A percentile compares a stretch with the other conserved stretches of the same genome.
Evolutionary conservation across 2,113 vertebrate genomes (phyloP).

Genomic region (Eonycteris spelaea): DNA sequence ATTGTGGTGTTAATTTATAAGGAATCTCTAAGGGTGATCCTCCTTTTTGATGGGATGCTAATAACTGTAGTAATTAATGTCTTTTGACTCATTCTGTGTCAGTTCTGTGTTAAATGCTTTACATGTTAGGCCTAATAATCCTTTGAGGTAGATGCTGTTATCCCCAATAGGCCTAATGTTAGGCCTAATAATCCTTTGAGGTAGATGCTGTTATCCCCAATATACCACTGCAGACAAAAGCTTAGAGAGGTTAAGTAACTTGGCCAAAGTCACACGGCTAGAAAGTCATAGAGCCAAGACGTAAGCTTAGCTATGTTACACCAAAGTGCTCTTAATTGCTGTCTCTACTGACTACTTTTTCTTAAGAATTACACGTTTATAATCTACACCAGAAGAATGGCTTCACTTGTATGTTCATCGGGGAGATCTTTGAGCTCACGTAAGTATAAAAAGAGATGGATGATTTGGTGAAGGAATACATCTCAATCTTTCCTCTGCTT

Average conservation of each 20-base stretch:
- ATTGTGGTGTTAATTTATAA: constrained; percentile 48
- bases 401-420: constrained; percentile 97
- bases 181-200: background rate
- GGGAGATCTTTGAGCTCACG: constrained; percentile 97
- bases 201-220: background rate
- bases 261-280: background rate
- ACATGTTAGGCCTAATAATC: background rate
- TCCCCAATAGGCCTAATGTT: background rate
- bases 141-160: background rate
- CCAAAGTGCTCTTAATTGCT: background rate
- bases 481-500: background rate
- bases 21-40: background rate
- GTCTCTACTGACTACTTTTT: background rate
- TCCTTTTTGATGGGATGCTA: constrained; percentile 28
- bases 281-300: constrained; percentile 5
- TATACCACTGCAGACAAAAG: background rate
- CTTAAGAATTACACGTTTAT: constrained; percentile 88
- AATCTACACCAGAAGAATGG: constrained; percentile 99
- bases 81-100: constrained; percentile 38
- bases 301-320: background rate
- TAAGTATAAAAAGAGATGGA: constrained; percentile 80
- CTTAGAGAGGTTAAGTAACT: constrained; percentile 28
- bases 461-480: background rate
- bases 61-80: constrained; percentile 32
- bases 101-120: constrained; percentile 33